Conservation (phyloP, 2,888 invertebrate genomes). For the Ichneumoninae sp. region DNA sequence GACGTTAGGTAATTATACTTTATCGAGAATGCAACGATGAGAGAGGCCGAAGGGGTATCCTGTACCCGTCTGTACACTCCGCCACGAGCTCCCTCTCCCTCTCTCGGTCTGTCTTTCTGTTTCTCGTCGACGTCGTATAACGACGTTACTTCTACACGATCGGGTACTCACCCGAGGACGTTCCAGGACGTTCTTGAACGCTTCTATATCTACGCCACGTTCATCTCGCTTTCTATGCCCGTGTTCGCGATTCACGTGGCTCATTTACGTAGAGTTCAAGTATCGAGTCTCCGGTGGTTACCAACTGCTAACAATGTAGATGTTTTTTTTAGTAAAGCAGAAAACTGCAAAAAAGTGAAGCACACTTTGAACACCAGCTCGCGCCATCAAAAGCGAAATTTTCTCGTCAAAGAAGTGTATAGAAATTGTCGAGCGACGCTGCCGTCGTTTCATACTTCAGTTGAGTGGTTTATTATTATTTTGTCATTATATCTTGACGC, state of each 20-base stretch:
- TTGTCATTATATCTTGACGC: not conserved
- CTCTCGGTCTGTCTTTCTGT: not conserved
- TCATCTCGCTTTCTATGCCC: slow-evolving; percentile 23
- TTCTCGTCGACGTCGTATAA: slow-evolving; percentile 32
- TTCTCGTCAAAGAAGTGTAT: not conserved
- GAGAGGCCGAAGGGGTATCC: slow-evolving; percentile 2
- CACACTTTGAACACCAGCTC: not conserved
- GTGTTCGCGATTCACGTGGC: slow-evolving; percentile 11
- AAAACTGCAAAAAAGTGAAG: not conserved
- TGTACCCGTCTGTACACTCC: not conserved
- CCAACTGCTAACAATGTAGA: slow-evolving; percentile 8
- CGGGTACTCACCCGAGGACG: slow-evolving; percentile 35
- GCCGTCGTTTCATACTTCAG: not conserved
- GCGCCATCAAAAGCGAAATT: not conserved
- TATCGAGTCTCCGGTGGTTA: not conserved
- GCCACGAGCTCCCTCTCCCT: not conserved
- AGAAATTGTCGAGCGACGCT: not conserved
- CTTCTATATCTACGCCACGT: not conserved
- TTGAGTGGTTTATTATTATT: not conserved
- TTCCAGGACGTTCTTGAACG: slow-evolving; percentile 32
- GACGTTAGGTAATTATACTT: slow-evolving; percentile 36
- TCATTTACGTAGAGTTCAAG: slow-evolving; percentile 3
- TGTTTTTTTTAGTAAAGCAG: not conserved
- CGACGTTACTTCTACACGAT: slow-evolving; percentile 48
- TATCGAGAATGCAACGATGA: slow-evolving; percentile 34